A percentile compares a stretch with the other conserved stretches of the same genome.
These are phyloP conservation scores for Heliconius ismenius DNA, from an alignment of 2,888 invertebrate species.

Conservation along the genomic window DNA sequence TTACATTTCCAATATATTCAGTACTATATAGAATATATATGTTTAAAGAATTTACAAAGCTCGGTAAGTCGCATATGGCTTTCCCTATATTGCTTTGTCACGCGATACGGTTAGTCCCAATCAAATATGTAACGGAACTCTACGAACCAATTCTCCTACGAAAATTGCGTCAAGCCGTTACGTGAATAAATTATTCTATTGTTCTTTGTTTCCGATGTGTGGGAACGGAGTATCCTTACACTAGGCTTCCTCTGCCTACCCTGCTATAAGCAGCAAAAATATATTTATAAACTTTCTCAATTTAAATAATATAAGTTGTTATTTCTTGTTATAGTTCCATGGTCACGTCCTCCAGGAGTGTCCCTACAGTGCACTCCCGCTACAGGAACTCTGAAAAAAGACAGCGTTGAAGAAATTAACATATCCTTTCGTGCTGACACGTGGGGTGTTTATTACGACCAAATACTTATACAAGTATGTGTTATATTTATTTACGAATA, in stretches of 20 bases:
- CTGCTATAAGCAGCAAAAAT: no score
- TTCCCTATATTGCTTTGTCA: not conserved
- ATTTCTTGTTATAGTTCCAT: not conserved
- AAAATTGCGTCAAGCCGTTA: not conserved
- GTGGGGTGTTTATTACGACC: conserved; percentile 69
- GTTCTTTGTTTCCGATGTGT: not conserved
- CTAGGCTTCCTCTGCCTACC: not conserved
- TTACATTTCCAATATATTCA: no score
- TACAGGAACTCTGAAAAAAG: conserved; percentile 37
- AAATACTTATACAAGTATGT: conserved; percentile 60
- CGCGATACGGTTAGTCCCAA: not conserved
- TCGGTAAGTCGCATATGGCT: not conserved
- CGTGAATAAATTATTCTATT: not conserved
- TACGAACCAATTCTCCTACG: not conserved
- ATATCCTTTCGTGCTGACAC: conserved; percentile 61
- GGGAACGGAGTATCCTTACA: not conserved
- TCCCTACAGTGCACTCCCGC: conserved; percentile 50
- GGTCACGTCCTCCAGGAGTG: conserved; percentile 51
- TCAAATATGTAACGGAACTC: not conserved
- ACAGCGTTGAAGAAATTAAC: conserved; percentile 35
- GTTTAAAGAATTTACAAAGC: not conserved
- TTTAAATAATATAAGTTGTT: not conserved
- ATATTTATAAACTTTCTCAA: not conserved
- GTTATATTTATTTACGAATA: not conserved
- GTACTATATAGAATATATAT: no score